A percentile compares a stretch with the other conserved stretches of the same genome.
Conservation (phyloP, 1,140 invertebrate genomes). For the Asobara japonica region DNA sequence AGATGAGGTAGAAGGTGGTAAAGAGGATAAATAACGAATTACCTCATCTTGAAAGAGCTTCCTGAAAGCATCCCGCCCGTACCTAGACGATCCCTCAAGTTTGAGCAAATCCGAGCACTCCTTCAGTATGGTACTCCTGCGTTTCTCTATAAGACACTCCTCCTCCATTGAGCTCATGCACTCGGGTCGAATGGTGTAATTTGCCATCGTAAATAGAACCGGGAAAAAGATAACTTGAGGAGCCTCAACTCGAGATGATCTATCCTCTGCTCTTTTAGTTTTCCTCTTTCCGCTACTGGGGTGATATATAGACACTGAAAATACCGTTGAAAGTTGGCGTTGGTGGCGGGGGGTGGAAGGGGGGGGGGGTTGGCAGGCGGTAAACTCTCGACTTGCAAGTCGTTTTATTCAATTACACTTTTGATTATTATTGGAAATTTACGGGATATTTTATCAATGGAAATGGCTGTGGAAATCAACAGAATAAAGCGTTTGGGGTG, state of each 20-base stretch:
- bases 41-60: slow-evolving; percentile 76
- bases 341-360: no score
- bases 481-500: not conserved
- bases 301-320: not conserved
- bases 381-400: not conserved
- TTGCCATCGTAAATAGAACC: slow-evolving; percentile 30
- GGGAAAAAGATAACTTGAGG: not conserved
- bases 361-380: no score
- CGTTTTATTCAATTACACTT: not conserved
- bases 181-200: slow-evolving; percentile 34
- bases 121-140: slow-evolving; percentile 68
- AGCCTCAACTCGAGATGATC: not conserved
- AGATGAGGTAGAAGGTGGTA: not conserved
- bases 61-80: slow-evolving; percentile 71
- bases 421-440: not conserved
- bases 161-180: slow-evolving; percentile 74
- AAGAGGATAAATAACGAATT: slow-evolving; percentile 45
- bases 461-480: not conserved
- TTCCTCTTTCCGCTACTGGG: not conserved
- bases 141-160: slow-evolving; percentile 71
- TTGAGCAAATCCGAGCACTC: slow-evolving; percentile 73
- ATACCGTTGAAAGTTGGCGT: not conserved
- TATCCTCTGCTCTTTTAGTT: slow-evolving; percentile 14
- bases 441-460: not conserved
- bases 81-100: slow-evolving; percentile 66